Base-by-base conservation (phyloP, 1,140 invertebrate species). In the Caenorhabditis latens region DNA sequence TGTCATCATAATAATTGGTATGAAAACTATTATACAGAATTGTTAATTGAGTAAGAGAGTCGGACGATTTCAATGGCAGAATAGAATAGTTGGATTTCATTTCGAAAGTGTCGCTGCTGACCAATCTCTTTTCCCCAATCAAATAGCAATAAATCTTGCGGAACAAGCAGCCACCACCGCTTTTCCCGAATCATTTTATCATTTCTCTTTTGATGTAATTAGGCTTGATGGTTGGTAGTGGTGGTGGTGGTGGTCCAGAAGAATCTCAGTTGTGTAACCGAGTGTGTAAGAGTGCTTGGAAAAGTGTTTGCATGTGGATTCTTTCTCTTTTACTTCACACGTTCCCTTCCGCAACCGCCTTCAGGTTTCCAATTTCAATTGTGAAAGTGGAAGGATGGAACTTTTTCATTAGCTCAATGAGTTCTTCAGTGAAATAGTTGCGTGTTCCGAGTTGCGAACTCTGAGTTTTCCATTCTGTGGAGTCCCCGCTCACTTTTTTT, bases 161-260 rank as follows among this genome's bases (percentile, higher is more conserved):
- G 71, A 79, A 79, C 71, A 79, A 79, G 71, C 71, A 46, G 24
- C 46, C 46, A 53, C 71, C 46, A 24, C 65, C 65, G 46, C 65
- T 19, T 32, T 50, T 79, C 71, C 71, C 71, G 71, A 79, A 79
- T 79, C 71, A 79, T 79, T 79, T 79, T 79, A 79, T 79, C 71
- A 79, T 79, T 79, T 71, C n/a, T 32, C 32, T 40, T 79, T 46
- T 79, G 40, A 13, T 79, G 46, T 79, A 79, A 79, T 79, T 79
- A 79, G 71, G 71, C 71, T 79, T 79, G 46, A 79, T 79, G 71
- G 65, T 71, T 21, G 21, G 11, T 48, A 8, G 61, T 32, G 61
- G 3, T 50, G 21, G 32, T 67, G 63, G 63, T 67, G 19, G 71
- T 79, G 71, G 71, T 79, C 71, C 71, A 11, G 11, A 21, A 11